Evolutionary conservation across 2,888 invertebrate genomes (phyloP).

Genomic region (Proisotoma minuta): DNA sequence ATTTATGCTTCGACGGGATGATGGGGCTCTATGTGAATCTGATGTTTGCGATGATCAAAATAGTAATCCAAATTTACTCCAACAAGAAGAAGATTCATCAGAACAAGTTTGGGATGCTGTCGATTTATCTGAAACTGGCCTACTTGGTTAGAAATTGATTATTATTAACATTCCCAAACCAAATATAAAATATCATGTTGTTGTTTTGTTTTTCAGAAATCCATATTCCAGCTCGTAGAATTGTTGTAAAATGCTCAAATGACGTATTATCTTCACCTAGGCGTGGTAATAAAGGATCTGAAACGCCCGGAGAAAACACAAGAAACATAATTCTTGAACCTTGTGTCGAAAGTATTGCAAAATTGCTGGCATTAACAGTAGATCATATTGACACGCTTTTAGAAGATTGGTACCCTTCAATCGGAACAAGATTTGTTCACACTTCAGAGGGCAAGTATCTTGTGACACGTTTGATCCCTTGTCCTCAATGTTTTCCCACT

Average conservation of each 20-base stretch:
- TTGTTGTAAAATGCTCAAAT: neutral
- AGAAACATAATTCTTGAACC: constrained; percentile 65
- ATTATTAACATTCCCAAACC: no score
- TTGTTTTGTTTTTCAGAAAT: no score
- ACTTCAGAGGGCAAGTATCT: constrained; percentile 93
- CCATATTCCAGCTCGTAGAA: constrained; percentile 55
- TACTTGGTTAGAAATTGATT: no score
- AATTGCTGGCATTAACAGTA: constrained; percentile 78
- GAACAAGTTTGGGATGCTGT: constrained; percentile 83
- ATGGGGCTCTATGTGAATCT: constrained; percentile 45
- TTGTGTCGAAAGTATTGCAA: constrained; percentile 71
- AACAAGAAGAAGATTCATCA: constrained; percentile 29
- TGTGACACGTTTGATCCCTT: constrained; percentile 88
- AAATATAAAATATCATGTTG: no score
- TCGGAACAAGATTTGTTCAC: constrained; percentile 91
- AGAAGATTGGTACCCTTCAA: constrained; percentile 97
- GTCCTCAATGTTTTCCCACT: constrained; percentile 70
- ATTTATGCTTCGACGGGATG: constrained; percentile 46
- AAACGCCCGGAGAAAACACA: neutral
- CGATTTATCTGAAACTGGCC: constrained; percentile 71
- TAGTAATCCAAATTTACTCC: constrained; percentile 25
- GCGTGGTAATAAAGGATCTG: neutral
- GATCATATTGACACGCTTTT: constrained; percentile 93
- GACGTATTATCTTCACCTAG: neutral
- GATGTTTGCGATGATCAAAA: constrained; percentile 29